These are phyloP conservation scores for Tethya wilhelma DNA, from an alignment of 37 sponge, comb jelly and placozoan species.

Conservation along the genomic window DNA sequence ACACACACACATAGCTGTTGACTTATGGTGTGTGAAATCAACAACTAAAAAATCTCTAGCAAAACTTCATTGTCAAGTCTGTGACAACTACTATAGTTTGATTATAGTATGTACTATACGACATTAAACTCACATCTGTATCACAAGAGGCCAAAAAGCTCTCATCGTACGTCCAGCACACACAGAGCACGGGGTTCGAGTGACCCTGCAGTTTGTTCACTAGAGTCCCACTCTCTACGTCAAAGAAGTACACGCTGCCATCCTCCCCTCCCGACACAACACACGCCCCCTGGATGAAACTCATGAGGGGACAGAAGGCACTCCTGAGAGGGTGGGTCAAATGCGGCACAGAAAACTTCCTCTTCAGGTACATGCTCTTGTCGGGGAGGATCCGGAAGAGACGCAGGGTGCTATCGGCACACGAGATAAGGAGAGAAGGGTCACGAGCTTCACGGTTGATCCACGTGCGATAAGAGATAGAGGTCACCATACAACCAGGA, in stretches of 20 bases:
- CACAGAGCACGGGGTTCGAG: constrained; percentile 78
- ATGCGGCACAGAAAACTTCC: constrained; percentile 74
- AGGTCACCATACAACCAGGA: constrained; percentile 66
- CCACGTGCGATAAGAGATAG: constrained; percentile 85
- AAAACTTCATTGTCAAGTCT: too few species aligned
- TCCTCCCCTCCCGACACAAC: constrained; percentile 91
- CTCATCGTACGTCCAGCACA: constrained; percentile 94
- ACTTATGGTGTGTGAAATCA: too few species aligned
- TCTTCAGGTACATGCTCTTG: constrained; percentile 71
- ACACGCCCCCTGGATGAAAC: constrained; percentile 81
- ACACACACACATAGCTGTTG: too few species aligned
- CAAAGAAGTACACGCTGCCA: constrained; percentile 83
- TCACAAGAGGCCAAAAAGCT: constrained; percentile 91
- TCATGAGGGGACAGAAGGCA: constrained; percentile 94
- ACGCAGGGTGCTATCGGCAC: constrained; percentile 55
- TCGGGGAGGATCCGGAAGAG: constrained; percentile 72
- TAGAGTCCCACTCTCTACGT: constrained; percentile 70
- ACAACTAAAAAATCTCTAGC: too few species aligned
- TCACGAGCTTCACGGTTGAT: constrained; percentile 88
- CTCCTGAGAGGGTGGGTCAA: constrained; percentile 57
- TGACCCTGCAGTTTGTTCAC: constrained; percentile 89
- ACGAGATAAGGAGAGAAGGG: constrained; percentile 83
- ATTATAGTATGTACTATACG: not conserved
- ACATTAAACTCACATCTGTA: constrained; percentile 43
- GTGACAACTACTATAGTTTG: too few species aligned